These are phyloP conservation scores for Pomatorhinus ruficollis DNA, from an alignment of 2,113 vertebrate genomes.

Conservation along the genomic window DNA sequence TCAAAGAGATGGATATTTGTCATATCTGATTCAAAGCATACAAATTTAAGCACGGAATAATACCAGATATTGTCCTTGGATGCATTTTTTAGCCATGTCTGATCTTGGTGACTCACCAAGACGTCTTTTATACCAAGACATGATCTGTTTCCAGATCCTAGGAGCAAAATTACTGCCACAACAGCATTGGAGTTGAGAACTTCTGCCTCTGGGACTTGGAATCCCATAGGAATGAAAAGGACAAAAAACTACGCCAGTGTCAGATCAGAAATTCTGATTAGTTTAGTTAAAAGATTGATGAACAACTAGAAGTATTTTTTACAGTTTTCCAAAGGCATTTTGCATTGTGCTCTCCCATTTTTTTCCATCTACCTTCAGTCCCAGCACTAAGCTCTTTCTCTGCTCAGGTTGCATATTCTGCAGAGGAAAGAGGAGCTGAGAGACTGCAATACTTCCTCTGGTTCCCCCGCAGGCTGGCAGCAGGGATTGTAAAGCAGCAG, in stretches of 20 bases:
- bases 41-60: background rate
- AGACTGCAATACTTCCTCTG: conserved; percentile 3
- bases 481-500: background rate
- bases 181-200: background rate
- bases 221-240: background rate
- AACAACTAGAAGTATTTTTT: background rate
- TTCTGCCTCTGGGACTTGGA: background rate
- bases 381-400: background rate
- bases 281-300: background rate
- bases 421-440: conserved; percentile 15
- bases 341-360: background rate
- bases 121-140: background rate
- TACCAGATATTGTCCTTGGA: background rate
- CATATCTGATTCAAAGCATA: background rate
- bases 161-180: background rate
- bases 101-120: background rate
- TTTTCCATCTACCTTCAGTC: background rate
- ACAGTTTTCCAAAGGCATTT: background rate
- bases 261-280: background rate
- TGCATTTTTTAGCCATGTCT: background rate
- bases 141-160: background rate
- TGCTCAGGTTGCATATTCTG: background rate
- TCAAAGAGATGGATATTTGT: background rate
- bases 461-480: background rate
- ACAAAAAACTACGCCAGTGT: background rate